phyloP scores from a whole-genome alignment of 2,888 invertebrate species.

The Erannis defoliaria region DNA sequence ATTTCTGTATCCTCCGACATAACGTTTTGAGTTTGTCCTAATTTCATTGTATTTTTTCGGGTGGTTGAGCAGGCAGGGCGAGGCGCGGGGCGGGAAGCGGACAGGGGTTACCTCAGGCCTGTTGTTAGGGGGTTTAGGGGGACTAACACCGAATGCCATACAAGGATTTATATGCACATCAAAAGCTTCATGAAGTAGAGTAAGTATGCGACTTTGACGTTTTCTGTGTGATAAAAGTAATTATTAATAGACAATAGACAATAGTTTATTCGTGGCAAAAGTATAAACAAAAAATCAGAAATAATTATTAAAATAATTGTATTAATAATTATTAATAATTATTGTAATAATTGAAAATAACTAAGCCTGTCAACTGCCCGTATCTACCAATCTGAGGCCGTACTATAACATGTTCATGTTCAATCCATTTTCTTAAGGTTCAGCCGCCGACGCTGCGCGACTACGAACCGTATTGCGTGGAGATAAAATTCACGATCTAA shows the following conservation, averaged over 20 bases:
- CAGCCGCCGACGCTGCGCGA: too few relatives aligned
- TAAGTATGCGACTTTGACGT: background rate
- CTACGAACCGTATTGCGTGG: too few relatives aligned
- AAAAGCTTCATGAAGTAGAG: slow-evolving; percentile 4
- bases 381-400: too few relatives aligned
- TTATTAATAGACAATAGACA: too few relatives aligned
- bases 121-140: slow-evolving; percentile 37
- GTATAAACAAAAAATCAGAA: too few relatives aligned
- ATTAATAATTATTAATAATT: too few relatives aligned
- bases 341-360: background rate
- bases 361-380: background rate
- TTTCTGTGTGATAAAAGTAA: background rate
- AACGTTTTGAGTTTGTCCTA: slow-evolving; percentile 52
- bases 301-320: too few relatives aligned
- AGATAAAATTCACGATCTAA: too few relatives aligned
- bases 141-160: slow-evolving; percentile 18
- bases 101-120: slow-evolving; percentile 39
- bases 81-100: slow-evolving; percentile 50
- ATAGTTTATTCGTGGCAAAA: too few relatives aligned
- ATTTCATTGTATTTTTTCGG: slow-evolving; percentile 59
- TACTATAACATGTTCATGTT: too few relatives aligned
- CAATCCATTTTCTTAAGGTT: too few relatives aligned
- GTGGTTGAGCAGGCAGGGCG: slow-evolving; percentile 47
- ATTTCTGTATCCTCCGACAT: slow-evolving; percentile 33
- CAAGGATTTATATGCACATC: slow-evolving; percentile 7